Base-by-base conservation (phyloP, 2,113 vertebrate genomes). In the Coptodon rendalli region DNA sequence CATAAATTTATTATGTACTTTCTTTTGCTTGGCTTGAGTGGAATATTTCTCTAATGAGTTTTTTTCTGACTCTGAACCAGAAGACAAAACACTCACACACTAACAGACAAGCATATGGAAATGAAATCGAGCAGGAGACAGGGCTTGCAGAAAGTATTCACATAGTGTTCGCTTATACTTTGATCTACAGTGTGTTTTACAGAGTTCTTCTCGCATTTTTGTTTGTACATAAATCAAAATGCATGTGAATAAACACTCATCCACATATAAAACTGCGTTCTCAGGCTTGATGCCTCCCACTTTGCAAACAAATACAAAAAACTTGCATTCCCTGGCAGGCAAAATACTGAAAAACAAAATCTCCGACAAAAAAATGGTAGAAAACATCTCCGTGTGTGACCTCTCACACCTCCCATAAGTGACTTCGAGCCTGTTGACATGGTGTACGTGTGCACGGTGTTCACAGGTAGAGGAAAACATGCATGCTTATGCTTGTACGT, bases 11-110 rank as follows among this genome's bases (percentile, higher is more conserved):
- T 59, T 22, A 50, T 24, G 6, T 91, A 88, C 92, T 94, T 94
- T 93, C 87, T 87, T 89, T 94, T 61, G 40, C 90, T 90, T 16
- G 86, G 87, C 89, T 85, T 85, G 17, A 91, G 22, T 86, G 83
- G 87, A 94, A 92, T 81, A 93, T 91, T 90, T 92, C 82, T 92
- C 84, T 91, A 93, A 94, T 85, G 61, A 89, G 57, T 73, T 84
- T 86, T 93, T 93, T 92, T 84, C 57, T 59, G 82, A 87, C 80
- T 78, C 48, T 9, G 76, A 91, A 90, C 45, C 83, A 43, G 82
- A 36, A 88, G 50, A 79, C 14, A 9, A 22, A 79, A 84, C 50
- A 40, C 59, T 57, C 80, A 53, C 85, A 80, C 7, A 61, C 59
- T 45, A 19, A 83, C 50, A 87, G 34, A 76, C 34, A 24, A 61